Evolutionary conservation across 2,888 invertebrate genomes (phyloP).

Genomic region (Leucophenga montana): DNA sequence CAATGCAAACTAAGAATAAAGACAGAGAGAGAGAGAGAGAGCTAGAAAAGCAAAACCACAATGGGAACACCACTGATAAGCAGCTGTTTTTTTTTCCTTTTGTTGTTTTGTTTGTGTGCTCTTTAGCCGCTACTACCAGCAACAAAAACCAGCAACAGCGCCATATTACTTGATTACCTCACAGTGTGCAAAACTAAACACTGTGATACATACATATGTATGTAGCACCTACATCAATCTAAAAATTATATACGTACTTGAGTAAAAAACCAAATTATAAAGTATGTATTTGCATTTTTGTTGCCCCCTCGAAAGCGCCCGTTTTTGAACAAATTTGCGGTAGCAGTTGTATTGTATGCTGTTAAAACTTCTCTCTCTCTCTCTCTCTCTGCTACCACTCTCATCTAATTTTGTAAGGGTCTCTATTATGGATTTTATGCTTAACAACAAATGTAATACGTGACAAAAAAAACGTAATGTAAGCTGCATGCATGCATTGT

Average conservation of each 20-base stretch:
- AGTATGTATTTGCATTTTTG: too few relatives aligned
- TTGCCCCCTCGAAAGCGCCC: neutral
- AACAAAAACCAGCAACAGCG: neutral
- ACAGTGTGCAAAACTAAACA: too few relatives aligned
- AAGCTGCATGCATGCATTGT: neutral
- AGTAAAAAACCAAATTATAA: neutral
- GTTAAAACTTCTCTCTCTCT: conserved; percentile 29
- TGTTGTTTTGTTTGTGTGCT: neutral
- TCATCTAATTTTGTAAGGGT: conserved; percentile 34
- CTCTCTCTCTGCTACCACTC: conserved; percentile 31
- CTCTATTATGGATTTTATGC: conserved; percentile 11
- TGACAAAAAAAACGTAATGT: conserved; percentile 34
- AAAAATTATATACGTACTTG: neutral
- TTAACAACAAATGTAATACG: conserved; percentile 29
- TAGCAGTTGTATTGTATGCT: conserved; percentile 11
- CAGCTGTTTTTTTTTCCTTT: conserved; percentile 27
- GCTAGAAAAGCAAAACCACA: neutral
- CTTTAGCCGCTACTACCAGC: too few relatives aligned
- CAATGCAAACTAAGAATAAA: neutral
- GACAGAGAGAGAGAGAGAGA: neutral
- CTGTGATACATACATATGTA: too few relatives aligned
- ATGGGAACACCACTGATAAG: conserved; percentile 21
- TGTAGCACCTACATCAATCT: neutral
- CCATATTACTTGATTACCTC: too few relatives aligned
- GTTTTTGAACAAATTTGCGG: conserved; percentile 29